phyloP scores from a whole-genome alignment of 2,113 vertebrate genomes.

The Sterna hirundo region DNA sequence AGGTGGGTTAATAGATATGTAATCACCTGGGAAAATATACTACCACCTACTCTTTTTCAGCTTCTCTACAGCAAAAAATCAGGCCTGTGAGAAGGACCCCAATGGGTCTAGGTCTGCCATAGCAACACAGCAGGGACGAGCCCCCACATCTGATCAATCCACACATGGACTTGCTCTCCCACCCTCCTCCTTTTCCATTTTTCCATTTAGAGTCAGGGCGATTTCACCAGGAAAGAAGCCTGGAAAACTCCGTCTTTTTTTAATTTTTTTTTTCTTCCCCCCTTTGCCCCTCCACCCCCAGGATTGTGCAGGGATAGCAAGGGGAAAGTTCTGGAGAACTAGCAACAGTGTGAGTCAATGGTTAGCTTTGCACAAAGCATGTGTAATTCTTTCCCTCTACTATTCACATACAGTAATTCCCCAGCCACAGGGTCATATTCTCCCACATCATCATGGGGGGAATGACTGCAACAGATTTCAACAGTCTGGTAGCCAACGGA shows the following conservation, averaged over 20 bases:
- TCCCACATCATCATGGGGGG: neutral
- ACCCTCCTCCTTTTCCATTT: neutral
- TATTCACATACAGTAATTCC: slow-evolving; percentile 30
- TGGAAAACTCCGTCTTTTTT: neutral
- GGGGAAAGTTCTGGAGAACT: slow-evolving; percentile 22
- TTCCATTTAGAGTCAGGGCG: neutral
- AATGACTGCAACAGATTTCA: slow-evolving; percentile 41
- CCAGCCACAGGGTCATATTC: neutral
- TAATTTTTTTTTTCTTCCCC: accelerated
- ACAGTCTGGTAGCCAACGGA: neutral
- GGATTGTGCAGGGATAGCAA: neutral
- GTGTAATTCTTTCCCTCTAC: slow-evolving; percentile 37
- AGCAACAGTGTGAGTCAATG: neutral
- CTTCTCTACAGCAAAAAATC: neutral
- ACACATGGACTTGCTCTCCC: neutral
- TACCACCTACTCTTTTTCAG: neutral
- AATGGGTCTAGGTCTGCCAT: neutral
- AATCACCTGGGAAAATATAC: neutral
- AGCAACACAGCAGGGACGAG: neutral
- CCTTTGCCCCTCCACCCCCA: too few relatives aligned
- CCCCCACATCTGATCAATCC: neutral
- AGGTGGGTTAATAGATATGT: neutral
- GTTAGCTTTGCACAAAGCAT: neutral
- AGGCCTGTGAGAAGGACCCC: accelerated
- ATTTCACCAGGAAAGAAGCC: slow-evolving; percentile 15